Percentiles rank a stretch among this genome's conserved stretches.
Evolutionary conservation across 35 echinoderm and acorn worm genomes (phyloP).

Genomic region (Strongylocentrotus purpuratus): DNA sequence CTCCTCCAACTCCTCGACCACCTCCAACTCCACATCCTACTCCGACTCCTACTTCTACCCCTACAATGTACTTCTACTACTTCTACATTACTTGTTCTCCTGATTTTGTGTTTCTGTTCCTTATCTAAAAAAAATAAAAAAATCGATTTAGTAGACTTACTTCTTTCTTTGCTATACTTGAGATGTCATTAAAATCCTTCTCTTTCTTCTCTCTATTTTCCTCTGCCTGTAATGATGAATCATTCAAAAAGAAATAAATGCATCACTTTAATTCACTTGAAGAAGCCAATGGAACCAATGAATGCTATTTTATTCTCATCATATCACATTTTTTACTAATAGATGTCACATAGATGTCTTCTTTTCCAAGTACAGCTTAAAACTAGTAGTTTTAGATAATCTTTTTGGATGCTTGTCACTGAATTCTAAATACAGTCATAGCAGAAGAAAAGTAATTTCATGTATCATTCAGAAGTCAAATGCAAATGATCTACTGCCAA

Average conservation of each 20-base stretch:
- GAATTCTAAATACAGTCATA: no score
- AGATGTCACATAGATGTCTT: background rate
- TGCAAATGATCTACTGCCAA: no score
- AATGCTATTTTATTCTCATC: no score
- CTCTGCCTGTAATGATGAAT: slow-evolving; percentile 71
- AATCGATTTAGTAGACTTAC: background rate
- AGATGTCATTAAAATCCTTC: slow-evolving; percentile 85
- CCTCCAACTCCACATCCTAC: background rate
- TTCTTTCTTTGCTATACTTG: slow-evolving; percentile 87
- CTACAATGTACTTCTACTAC: background rate
- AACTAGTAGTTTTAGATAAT: no score
- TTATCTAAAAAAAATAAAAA: background rate
- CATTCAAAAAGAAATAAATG: background rate
- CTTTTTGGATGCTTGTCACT: no score
- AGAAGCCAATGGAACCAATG: no score
- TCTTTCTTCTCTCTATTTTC: slow-evolving; percentile 83
- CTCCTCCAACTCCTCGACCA: background rate
- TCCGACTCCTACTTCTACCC: background rate
- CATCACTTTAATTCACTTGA: background rate
- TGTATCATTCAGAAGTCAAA: no score
- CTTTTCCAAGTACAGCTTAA: background rate
- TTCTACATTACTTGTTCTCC: background rate
- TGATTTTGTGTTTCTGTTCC: background rate
- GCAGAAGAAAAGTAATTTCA: no score
- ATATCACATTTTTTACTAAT: no score